Evolutionary conservation across 2,113 vertebrate genomes (phyloP), one percentile per base, ranked within the genome.

Genomic region (Motacilla alba): DNA sequence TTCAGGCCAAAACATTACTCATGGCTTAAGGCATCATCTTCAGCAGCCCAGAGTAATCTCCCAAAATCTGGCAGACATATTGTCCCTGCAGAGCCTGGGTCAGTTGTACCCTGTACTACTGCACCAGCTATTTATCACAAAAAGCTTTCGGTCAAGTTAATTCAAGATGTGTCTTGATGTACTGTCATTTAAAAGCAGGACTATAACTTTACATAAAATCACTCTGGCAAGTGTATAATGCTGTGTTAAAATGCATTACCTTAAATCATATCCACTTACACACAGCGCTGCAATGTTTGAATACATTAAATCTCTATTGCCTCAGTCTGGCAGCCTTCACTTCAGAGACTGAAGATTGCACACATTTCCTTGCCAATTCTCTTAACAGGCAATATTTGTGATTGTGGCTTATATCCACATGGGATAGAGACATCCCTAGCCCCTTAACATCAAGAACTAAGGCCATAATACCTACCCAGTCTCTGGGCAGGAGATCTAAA

Each of bases 251-350:
- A 96, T 88, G 83, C 73, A 95, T 96, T 94, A 95, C 91, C 72
- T 93, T 97, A 97, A 97, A 97, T 97, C 93, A 97, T 78, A 82
- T 66, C 53, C 56, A 88, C 75, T 97, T 94, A 94, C 56, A 55
- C 93, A 63, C 13, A 67, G 75, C 72, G 64, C 86, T 81, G 89
- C 90, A 93, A 47, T 44, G 43, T 86, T 80, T 95, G 91, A 96
- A 96, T 95, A 94, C 92, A 89, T 93, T 96, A 94, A 59, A 90
- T 77, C 79, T 92, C 69, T 83, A 77, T 47, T 89, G 60, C 67
- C 63, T 89, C 47, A 15, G 58, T 76, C 90, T 75, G 56, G 78
- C 53, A 91, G 66, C 23, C 56, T 84, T 78, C 37, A 30, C 27
- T 84, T 78, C 6, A 4, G 50, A 90, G 64, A 66, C 22, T 35